Percentiles rank a stretch among this genome's conserved stretches.
These are phyloP conservation scores for Promerops cafer DNA, from an alignment of 2,113 vertebrate genomes.

Conservation along the genomic window DNA sequence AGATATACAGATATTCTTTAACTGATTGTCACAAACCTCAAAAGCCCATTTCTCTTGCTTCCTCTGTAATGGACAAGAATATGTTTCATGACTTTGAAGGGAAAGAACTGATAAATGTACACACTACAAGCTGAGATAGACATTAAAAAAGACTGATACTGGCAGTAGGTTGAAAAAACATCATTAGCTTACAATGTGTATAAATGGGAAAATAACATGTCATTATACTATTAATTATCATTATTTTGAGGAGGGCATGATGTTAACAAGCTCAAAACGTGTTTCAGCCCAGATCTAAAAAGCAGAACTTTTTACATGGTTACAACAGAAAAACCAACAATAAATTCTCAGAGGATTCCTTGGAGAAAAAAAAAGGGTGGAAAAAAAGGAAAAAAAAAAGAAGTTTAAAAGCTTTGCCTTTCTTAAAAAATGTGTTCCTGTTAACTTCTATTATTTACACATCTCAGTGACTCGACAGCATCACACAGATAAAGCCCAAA, in stretches of 20 bases:
- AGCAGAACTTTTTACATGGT: background rate
- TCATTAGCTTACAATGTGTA: background rate
- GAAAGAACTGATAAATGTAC: background rate
- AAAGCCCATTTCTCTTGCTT: background rate
- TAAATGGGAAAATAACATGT: background rate
- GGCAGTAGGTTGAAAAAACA: background rate
- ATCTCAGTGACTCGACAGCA: constrained; percentile 35
- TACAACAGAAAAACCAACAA: background rate
- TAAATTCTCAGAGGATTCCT: background rate
- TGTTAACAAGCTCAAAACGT: background rate
- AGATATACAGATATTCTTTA: background rate
- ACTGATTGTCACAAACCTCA: background rate
- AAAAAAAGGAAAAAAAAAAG: background rate
- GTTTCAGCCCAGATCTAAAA: background rate
- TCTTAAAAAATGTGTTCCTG: constrained; percentile 2
- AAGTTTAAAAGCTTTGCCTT: background rate
- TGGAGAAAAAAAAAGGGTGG: background rate
- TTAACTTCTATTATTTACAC: constrained; percentile 47
- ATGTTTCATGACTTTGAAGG: background rate
- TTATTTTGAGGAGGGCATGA: background rate
- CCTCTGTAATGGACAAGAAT: background rate
- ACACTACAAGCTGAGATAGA: background rate
- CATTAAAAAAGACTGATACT: background rate
- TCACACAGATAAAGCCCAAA: constrained; percentile 63
- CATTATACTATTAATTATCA: background rate